Percentiles rank a stretch among this genome's conserved stretches.
phyloP scores from a whole-genome alignment of 2,113 vertebrate species.

The Onychostruthus taczanowskii region DNA sequence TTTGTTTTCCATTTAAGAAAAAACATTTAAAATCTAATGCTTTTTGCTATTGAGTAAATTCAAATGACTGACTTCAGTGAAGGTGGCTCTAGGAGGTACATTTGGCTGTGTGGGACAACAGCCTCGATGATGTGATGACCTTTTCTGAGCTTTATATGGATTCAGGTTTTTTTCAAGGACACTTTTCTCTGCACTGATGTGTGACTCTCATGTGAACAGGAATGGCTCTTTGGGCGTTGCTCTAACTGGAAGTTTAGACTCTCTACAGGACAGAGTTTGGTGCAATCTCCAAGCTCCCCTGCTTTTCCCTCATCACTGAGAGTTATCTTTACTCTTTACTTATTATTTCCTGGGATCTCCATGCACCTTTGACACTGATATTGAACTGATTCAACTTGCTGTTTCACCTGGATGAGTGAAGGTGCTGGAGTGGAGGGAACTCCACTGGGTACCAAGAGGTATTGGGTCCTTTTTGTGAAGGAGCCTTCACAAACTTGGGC shows the following conservation, averaged over 20 bases:
- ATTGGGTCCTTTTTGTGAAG: background rate
- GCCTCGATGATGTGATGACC: background rate
- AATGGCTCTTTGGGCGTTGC: background rate
- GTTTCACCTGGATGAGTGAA: background rate
- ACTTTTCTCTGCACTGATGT: background rate
- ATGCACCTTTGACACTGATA: background rate
- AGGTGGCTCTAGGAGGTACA: background rate
- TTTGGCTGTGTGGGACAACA: background rate
- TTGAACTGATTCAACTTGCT: background rate
- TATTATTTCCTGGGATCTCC: background rate
- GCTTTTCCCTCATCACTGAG: background rate
- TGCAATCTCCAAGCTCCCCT: background rate
- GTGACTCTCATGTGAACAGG: background rate
- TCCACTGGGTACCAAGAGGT: background rate
- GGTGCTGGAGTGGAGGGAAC: background rate
- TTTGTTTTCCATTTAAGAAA: background rate
- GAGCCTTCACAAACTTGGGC: background rate
- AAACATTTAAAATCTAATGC: background rate
- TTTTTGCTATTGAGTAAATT: background rate
- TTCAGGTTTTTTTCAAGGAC: background rate
- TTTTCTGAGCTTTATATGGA: background rate
- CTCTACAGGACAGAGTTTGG: background rate
- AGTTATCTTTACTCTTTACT: background rate
- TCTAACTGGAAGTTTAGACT: background rate
- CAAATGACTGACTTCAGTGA: background rate